Percentiles rank a stretch among this genome's conserved stretches.
These are phyloP conservation scores for Mustela nigripes DNA, from an alignment of 2,113 vertebrate genomes.

Conservation along the genomic window DNA sequence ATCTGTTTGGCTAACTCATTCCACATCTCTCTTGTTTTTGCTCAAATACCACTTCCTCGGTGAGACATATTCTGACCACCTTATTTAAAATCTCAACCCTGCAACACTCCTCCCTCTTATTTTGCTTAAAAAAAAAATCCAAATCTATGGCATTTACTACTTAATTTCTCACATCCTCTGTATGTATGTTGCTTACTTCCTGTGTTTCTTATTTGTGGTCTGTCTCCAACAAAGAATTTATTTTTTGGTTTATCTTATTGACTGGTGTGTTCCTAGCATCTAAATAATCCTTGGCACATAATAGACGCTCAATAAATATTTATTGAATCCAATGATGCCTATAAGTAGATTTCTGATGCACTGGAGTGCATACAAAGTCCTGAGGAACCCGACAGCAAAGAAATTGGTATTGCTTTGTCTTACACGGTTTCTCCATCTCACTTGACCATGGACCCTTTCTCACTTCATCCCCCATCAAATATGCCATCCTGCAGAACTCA, in stretches of 20 bases:
- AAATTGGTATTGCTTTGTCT: not conserved
- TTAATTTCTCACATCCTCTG: not conserved
- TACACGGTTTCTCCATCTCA: not conserved
- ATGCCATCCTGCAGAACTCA: not conserved
- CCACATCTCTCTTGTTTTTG: not conserved
- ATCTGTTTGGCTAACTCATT: not conserved
- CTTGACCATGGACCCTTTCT: not conserved
- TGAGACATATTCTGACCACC: not conserved
- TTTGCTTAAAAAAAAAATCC: not conserved
- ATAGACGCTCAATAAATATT: not conserved
- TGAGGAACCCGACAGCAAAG: not conserved
- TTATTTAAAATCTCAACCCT: not conserved
- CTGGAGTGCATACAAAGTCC: not conserved
- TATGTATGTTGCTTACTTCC: not conserved
- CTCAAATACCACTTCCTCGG: not conserved
- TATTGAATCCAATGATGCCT: not conserved
- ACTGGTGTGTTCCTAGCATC: not conserved
- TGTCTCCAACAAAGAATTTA: not conserved
- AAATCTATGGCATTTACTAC: too few species aligned
- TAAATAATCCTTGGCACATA: not conserved
- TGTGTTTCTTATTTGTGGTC: not conserved
- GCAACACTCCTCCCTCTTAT: not conserved
- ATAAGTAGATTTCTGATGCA: not conserved
- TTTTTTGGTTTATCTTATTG: not conserved
- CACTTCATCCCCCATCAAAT: not conserved